Evolutionary conservation across 2,797 vertebrate genomes (phyloP).

Genomic region (Tokudaia muenninki): DNA sequence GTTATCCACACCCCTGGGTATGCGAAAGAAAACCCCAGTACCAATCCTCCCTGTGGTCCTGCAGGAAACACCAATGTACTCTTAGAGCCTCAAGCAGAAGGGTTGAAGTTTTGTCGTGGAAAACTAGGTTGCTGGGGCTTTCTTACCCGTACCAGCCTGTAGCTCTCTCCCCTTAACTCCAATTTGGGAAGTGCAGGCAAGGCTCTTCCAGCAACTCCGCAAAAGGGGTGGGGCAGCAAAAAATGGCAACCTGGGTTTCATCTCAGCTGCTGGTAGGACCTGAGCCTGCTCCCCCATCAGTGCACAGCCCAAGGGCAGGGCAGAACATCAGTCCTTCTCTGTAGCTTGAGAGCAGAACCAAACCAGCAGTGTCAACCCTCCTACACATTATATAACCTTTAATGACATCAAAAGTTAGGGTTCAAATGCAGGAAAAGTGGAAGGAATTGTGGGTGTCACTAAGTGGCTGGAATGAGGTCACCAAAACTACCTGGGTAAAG

Average conservation of each 20-base stretch:
- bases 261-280: constrained; percentile 58
- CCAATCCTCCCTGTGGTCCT: background rate
- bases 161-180: constrained; percentile 57
- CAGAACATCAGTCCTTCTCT: background rate
- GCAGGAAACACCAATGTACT: background rate
- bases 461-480: background rate
- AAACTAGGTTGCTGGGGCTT: background rate
- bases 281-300: constrained; percentile 74
- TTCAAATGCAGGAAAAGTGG: constrained; percentile 26
- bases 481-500: background rate
- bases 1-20: rapidly evolving
- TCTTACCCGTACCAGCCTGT: constrained; percentile 84
- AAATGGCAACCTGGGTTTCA: background rate
- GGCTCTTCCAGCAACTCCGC: background rate
- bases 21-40: background rate
- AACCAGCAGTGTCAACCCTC: background rate
- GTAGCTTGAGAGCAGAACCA: background rate
- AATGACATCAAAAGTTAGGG: constrained; percentile 24
- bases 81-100: background rate
- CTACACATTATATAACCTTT: background rate
- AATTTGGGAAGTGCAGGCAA: constrained; percentile 61
- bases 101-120: background rate
- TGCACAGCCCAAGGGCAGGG: too few species aligned
- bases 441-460: background rate
- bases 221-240: background rate